Conservation (phyloP, 2,888 invertebrate species). For the Agriopis aurantiaria region DNA sequence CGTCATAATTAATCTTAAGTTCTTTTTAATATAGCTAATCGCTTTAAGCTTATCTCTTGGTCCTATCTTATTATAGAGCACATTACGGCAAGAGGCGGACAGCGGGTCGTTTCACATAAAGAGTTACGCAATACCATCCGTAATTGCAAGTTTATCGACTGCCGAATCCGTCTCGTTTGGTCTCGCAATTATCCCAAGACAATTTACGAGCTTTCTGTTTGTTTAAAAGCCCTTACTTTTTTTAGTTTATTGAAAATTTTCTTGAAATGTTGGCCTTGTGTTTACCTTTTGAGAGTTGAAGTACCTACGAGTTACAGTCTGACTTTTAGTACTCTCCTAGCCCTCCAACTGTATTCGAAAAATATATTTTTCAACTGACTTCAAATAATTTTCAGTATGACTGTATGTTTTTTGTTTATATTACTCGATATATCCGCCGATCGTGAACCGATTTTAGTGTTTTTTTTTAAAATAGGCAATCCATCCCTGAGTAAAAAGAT, state of each 20-base stretch:
- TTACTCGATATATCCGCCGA: too few species aligned
- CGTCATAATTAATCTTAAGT: too few species aligned
- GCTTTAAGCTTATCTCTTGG: slow-evolving; percentile 28
- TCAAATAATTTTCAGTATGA: too few species aligned
- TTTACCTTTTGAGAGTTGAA: not conserved
- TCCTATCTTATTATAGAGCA: slow-evolving; percentile 35
- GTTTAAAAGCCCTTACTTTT: slow-evolving; percentile 40
- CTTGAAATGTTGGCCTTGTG: not conserved
- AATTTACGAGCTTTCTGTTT: slow-evolving; percentile 53
- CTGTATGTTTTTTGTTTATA: too few species aligned
- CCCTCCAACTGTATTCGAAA: too few species aligned
- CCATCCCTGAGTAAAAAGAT: too few species aligned
- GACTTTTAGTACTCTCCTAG: too few species aligned
- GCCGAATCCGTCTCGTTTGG: slow-evolving; percentile 53
- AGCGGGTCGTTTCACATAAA: slow-evolving; percentile 48
- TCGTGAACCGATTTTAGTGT: too few species aligned
- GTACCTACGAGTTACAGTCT: too few species aligned
- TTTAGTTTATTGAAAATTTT: slow-evolving; percentile 15
- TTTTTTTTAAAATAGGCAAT: too few species aligned
- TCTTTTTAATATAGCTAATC: slow-evolving; percentile 1
- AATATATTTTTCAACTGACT: too few species aligned
- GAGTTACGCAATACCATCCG: slow-evolving; percentile 54
- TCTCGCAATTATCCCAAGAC: slow-evolving; percentile 48
- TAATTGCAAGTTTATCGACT: slow-evolving; percentile 61
- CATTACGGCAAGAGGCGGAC: slow-evolving; percentile 42